Conservation (phyloP, 1,140 invertebrate genomes). For the Lepidurus apus region DNA sequence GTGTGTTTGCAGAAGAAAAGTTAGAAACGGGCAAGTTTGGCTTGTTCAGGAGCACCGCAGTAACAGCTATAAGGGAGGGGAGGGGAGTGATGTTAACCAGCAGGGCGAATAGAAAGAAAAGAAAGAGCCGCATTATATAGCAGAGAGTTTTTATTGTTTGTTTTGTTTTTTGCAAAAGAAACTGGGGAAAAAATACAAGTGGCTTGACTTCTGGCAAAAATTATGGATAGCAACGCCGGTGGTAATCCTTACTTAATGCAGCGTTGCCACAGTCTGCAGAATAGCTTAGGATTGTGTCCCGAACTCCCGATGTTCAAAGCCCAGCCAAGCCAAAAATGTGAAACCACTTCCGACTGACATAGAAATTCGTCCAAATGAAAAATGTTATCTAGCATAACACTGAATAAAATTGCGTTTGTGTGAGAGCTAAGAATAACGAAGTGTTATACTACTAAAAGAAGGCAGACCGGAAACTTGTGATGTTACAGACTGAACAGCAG, state of each 20-base stretch:
- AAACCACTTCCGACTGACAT: neutral
- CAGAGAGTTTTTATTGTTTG: too few species aligned
- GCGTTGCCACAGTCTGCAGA: neutral
- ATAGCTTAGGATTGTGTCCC: neutral
- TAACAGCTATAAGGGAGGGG: neutral
- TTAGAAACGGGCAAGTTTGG: neutral
- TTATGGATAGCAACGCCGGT: neutral
- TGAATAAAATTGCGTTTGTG: neutral
- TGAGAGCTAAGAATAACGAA: neutral
- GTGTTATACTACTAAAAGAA: too few species aligned
- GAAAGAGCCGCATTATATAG: too few species aligned
- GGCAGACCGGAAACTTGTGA: too few species aligned
- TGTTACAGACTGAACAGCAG: too few species aligned
- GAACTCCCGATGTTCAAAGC: neutral
- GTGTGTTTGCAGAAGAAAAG: too few species aligned
- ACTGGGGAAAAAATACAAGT: neutral
- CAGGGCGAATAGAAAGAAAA: too few species aligned
- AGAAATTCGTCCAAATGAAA: neutral
- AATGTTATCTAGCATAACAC: neutral
- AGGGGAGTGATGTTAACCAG: too few species aligned
- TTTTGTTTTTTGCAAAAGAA: neutral
- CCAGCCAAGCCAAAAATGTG: neutral
- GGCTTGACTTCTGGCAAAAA: neutral
- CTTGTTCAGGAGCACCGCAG: neutral
- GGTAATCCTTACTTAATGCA: conserved; percentile 14